phyloP scores from a whole-genome alignment of 1,140 invertebrate genomes.

The Pseudomyrmex pallidus region DNA sequence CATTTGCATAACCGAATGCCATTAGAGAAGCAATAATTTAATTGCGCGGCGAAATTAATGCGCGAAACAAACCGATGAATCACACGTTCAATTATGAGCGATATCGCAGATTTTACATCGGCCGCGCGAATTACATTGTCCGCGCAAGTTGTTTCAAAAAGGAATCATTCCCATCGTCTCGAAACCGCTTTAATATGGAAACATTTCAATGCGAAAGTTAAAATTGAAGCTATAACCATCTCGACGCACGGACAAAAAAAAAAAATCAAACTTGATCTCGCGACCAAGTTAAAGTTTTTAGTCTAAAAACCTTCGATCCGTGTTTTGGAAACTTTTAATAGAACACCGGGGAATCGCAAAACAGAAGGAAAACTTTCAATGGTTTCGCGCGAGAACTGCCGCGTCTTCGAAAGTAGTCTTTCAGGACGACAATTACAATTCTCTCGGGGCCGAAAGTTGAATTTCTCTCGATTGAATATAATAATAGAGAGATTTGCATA shows the following conservation, averaged over 20 bases:
- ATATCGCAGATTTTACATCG: background rate
- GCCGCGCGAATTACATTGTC: background rate
- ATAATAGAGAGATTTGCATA: conserved; percentile 9
- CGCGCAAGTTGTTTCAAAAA: background rate
- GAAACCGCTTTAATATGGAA: background rate
- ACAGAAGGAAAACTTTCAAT: conserved; percentile 22
- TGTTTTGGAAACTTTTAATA: conserved; percentile 51
- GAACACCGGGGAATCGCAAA: conserved; percentile 30
- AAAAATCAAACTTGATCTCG: background rate
- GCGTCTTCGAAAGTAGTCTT: background rate
- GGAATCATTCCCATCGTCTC: background rate
- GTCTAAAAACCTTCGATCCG: conserved; percentile 4
- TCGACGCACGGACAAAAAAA: background rate
- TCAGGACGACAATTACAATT: conserved; percentile 32
- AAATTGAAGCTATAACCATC: conserved; percentile 24
- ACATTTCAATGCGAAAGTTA: background rate
- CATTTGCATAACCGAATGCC: conserved; percentile 22
- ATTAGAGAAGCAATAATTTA: conserved; percentile 44
- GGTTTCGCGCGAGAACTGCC: conserved; percentile 19
- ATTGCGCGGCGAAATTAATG: conserved; percentile 39
- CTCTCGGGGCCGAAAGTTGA: conserved; percentile 25
- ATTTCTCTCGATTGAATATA: conserved; percentile 2
- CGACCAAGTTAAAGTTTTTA: conserved; percentile 13
- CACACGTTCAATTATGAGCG: conserved; percentile 17
- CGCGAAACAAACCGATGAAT: conserved; percentile 25